Evolutionary conservation across 2,113 vertebrate species (phyloP), one percentile per base, ranked within the genome.

Genomic region (Otus sunia): DNA sequence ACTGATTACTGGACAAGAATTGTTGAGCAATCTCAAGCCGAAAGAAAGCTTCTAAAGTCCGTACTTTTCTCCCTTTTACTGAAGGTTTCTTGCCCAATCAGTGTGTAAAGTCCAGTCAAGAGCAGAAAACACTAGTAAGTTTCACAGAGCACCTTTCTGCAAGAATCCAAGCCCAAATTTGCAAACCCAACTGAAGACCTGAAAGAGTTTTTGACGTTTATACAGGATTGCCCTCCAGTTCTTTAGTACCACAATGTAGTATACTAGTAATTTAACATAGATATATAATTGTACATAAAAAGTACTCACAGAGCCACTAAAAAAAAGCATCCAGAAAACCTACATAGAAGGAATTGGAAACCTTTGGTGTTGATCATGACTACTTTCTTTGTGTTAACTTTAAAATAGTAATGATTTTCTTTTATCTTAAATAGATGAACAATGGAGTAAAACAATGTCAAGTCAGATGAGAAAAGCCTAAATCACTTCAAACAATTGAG

Each of bases 401-500:
- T 94, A 83, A 95, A 97, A 95, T 50, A 83, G 63, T 92, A 82
- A 86, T 90, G 30, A 94, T 86, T 60, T 90, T 13, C 68, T 92
- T 95, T 95, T 36, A 89, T 96, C 94, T 80, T 95, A 90, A 96
- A 94, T 88, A 82, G 29, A 55, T 0, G 21, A 94, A 95, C 89
- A 95, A 79, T 88, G 89, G 85, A 92, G 81, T 95, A 86, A 96
- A 94, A 95, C 94, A 95, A 94, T 88, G 94, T 97, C 91, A 94
- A 91, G 74, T 69, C 80, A 79, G 91, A 95, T 63, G 74, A 92
- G 74, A 73, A 90, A 90, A 72, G 11, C 69, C 50, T 15, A 37
- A 94, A 45, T 92, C 62, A 59, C 91, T 96, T 96, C 95, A 97
- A 95, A 92, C 89, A 83, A 47, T 53, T 3, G 50, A 80, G 84